These are phyloP conservation scores for Chionis minor DNA, from an alignment of 2,113 vertebrate species.

Conservation along the genomic window DNA sequence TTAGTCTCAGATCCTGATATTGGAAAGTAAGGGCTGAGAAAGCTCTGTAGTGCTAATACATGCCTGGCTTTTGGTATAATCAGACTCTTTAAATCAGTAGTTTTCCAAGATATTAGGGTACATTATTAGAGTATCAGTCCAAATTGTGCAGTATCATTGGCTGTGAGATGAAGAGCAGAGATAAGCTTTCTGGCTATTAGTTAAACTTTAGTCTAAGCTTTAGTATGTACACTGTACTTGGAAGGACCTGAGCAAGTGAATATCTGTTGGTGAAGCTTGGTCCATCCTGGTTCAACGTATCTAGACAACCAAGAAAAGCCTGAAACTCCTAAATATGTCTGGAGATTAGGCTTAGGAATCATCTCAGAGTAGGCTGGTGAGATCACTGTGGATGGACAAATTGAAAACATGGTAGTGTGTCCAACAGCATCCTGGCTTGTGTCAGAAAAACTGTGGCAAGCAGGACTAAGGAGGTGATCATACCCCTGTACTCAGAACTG, in stretches of 20 bases:
- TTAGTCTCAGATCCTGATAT: background rate
- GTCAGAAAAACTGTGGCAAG: background rate
- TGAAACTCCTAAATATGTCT: background rate
- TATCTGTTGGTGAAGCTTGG: background rate
- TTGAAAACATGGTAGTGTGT: background rate
- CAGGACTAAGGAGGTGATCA: background rate
- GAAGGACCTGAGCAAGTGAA: background rate
- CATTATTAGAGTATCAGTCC: too few species aligned
- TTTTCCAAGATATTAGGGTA: background rate
- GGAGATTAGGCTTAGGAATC: background rate
- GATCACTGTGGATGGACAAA: background rate
- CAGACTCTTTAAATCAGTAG: background rate
- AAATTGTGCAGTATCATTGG: too few species aligned
- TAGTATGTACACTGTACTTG: too few species aligned
- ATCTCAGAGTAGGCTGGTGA: background rate
- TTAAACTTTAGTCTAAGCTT: background rate
- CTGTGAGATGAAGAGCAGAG: background rate
- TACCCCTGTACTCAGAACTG: background rate
- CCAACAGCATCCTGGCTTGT: background rate
- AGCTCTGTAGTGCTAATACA: background rate
- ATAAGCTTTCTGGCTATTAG: background rate
- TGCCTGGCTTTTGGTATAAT: background rate
- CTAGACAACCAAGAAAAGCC: background rate
- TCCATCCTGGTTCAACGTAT: background rate
- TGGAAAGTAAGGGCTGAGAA: background rate